Evolutionary conservation across 1,140 invertebrate species (phyloP).

Genomic region (Elysia chlorotica): DNA sequence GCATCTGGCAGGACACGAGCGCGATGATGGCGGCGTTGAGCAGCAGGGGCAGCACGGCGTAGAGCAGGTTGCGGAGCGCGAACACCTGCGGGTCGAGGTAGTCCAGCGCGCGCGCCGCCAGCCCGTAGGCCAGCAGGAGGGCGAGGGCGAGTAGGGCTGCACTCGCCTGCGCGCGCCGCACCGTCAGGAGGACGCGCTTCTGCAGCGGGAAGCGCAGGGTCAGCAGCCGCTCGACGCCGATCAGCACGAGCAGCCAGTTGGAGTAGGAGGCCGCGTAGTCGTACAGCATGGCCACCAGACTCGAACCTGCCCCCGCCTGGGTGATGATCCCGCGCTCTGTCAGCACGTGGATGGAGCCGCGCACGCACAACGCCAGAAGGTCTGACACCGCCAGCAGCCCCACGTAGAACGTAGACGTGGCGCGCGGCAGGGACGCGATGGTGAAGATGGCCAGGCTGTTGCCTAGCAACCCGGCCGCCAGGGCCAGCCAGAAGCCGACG

Average conservation of each 20-base stretch:
- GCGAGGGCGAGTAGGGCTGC: constrained; percentile 26
- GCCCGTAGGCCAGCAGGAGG: constrained; percentile 5
- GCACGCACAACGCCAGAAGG: constrained; percentile 28
- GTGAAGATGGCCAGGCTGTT: constrained; percentile 37
- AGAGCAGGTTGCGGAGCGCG: constrained; percentile 21
- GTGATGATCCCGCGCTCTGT: constrained; percentile 24
- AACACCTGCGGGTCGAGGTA: constrained; percentile 19
- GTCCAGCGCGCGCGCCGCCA: not conserved
- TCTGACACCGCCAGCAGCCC: constrained; percentile 37
- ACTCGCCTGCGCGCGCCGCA: constrained; percentile 21
- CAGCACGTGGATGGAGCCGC: constrained; percentile 30
- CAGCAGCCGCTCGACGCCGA: constrained; percentile 43
- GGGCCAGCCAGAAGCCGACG: constrained; percentile 35
- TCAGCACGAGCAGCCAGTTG: constrained; percentile 46
- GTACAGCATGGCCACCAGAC: constrained; percentile 32
- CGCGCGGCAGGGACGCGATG: constrained; percentile 31
- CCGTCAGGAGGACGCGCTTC: constrained; percentile 33
- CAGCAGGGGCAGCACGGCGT: constrained; percentile 28
- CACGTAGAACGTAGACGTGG: constrained; percentile 42
- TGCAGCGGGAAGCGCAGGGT: constrained; percentile 43
- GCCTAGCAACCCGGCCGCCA: constrained; percentile 35
- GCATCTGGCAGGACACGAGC: constrained; percentile 19
- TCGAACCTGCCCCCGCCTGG: not conserved
- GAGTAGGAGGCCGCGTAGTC: constrained; percentile 37
- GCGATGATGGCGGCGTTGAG: constrained; percentile 34